Percentiles rank a stretch among this genome's conserved stretches.
phyloP scores from a whole-genome alignment of 1,140 invertebrate genomes.

The Drusus annulatus region DNA sequence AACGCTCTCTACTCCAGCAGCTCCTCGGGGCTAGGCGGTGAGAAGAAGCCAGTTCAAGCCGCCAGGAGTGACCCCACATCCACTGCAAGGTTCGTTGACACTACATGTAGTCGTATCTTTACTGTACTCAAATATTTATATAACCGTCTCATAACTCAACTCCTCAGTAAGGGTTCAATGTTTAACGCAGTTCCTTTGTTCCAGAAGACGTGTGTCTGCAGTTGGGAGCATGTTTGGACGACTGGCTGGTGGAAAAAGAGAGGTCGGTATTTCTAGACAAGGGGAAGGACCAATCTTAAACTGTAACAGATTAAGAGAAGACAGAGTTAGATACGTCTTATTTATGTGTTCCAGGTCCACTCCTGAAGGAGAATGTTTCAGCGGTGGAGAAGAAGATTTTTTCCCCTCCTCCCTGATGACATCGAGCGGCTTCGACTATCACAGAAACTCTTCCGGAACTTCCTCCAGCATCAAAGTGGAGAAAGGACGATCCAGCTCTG shows the following conservation, averaged over 20 bases:
- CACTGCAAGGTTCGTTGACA: slow-evolving; percentile 53
- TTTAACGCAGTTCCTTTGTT: slow-evolving; percentile 4
- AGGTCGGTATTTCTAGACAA: no score
- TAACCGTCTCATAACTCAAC: no score
- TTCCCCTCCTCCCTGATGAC: slow-evolving; percentile 45
- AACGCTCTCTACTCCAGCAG: slow-evolving; percentile 20
- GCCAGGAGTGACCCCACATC: slow-evolving; percentile 80
- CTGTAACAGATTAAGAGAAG: no score
- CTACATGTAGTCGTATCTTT: no score
- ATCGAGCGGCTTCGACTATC: background rate
- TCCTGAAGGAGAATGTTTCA: slow-evolving; percentile 82
- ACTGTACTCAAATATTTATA: no score
- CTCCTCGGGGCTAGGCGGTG: background rate
- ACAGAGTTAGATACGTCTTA: no score
- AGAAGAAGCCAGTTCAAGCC: slow-evolving; percentile 75
- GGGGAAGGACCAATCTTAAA: no score
- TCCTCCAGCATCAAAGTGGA: slow-evolving; percentile 46
- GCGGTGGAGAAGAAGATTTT: slow-evolving; percentile 68
- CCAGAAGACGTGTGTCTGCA: slow-evolving; percentile 52
- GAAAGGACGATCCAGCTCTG: slow-evolving; percentile 35
- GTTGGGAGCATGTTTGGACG: slow-evolving; percentile 57
- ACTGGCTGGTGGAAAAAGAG: slow-evolving; percentile 48
- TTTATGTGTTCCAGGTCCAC: slow-evolving; percentile 74
- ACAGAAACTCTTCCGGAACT: slow-evolving; percentile 42
- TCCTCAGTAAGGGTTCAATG: background rate